phyloP scores from a whole-genome alignment of 2,113 vertebrate species.

The Tapirus terrestris region DNA sequence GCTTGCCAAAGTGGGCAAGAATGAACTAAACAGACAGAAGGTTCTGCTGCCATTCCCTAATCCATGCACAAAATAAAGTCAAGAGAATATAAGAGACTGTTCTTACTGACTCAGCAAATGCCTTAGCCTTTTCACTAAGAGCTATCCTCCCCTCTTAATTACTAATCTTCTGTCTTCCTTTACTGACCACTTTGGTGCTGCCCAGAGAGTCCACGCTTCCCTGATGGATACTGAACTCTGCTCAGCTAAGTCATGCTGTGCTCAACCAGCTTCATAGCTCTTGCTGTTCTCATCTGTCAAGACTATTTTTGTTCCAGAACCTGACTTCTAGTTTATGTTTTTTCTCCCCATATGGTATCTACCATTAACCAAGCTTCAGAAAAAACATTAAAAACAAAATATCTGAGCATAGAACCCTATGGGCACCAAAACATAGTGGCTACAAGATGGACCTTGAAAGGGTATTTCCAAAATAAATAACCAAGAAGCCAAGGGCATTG shows the following conservation, averaged over 20 bases:
- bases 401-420: not conserved
- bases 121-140: not conserved
- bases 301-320: not conserved
- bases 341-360: not conserved
- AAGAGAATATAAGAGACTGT: not conserved
- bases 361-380: not conserved
- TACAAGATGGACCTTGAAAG: not conserved
- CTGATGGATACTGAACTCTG: not conserved
- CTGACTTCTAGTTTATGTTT: not conserved
- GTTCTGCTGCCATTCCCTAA: not conserved
- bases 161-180: not conserved
- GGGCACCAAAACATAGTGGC: not conserved
- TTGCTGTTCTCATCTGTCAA: not conserved
- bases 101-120: not conserved
- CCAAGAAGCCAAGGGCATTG: not conserved
- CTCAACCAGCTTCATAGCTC: not conserved
- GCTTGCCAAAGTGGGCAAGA: not conserved
- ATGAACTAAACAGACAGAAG: not conserved
- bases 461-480: conserved; percentile 30
- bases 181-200: not conserved
- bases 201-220: not conserved
- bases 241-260: not conserved
- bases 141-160: not conserved
- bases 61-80: not conserved
- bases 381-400: not conserved